Percentiles rank a stretch among this genome's conserved stretches.
These are phyloP conservation scores for Drosophila subsilvestris DNA, from an alignment of 2,888 invertebrate species.

Conservation along the genomic window DNA sequence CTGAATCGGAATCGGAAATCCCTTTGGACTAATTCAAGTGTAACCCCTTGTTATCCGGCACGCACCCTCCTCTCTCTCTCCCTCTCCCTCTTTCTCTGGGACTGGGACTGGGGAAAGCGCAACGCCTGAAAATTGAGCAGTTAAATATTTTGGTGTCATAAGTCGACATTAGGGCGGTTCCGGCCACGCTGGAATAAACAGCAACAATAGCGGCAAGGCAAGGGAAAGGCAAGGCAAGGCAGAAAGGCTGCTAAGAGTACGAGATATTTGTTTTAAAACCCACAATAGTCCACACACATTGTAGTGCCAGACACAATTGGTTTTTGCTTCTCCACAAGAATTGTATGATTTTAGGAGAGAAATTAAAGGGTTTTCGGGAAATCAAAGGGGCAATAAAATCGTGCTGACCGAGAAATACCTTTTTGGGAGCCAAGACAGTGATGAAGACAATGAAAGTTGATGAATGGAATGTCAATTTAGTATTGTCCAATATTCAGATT, in stretches of 20 bases:
- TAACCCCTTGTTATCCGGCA: conserved; percentile 70
- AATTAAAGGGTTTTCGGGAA: background rate
- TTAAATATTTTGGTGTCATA: conserved; percentile 84
- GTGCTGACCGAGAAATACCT: too few species aligned
- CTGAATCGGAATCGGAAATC: conserved; percentile 60
- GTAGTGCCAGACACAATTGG: conserved; percentile 1
- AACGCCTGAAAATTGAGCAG: conserved; percentile 80
- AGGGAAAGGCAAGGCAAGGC: background rate
- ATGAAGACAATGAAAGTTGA: background rate
- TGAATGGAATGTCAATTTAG: background rate
- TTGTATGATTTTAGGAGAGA: background rate
- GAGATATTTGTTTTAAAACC: conserved; percentile 51
- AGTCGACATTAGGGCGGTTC: conserved; percentile 76
- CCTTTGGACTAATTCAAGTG: conserved; percentile 83
- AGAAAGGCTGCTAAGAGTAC: background rate
- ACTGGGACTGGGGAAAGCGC: conserved; percentile 48
- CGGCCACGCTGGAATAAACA: conserved; percentile 1
- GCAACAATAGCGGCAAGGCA: conserved; percentile 6
- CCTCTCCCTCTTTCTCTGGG: too few species aligned
- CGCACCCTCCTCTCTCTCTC: conserved; percentile 13
- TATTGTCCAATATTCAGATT: background rate
- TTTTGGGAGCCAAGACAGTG: background rate
- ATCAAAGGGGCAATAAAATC: background rate
- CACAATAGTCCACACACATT: conserved; percentile 3
- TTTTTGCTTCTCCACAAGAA: background rate